A percentile compares a stretch with the other conserved stretches of the same genome.
Evolutionary conservation across 2,113 vertebrate genomes (phyloP).

Genomic region (Peromyscus californicus): DNA sequence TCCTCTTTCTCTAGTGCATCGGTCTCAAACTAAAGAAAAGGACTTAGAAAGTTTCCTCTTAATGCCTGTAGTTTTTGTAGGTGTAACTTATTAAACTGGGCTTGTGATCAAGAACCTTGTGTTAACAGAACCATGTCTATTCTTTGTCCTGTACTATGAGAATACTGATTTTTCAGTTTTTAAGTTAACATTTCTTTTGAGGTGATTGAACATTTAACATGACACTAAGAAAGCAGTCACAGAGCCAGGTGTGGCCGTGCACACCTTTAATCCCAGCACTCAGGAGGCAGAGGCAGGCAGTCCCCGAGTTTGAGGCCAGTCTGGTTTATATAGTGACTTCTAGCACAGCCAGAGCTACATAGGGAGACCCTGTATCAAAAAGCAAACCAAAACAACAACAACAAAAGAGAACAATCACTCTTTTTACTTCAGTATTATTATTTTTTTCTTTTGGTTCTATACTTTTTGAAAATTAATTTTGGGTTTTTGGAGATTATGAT

Average conservation of each 20-base stretch:
- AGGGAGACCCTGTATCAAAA: neutral
- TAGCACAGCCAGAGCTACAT: neutral
- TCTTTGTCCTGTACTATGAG: neutral
- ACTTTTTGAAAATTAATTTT: neutral
- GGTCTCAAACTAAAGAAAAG: slow-evolving; percentile 3
- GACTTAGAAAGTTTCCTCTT: neutral
- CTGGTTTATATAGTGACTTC: neutral
- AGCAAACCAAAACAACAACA: neutral
- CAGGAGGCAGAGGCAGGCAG: neutral
- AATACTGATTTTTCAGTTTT: slow-evolving; percentile 32
- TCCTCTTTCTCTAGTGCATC: neutral
- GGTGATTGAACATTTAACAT: neutral
- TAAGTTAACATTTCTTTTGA: neutral
- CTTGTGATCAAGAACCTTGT: neutral
- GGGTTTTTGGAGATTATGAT: neutral
- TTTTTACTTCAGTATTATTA: neutral
- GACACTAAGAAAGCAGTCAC: neutral
- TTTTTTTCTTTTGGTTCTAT: neutral
- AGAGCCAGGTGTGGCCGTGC: neutral
- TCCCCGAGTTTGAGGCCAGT: neutral
- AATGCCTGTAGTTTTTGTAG: neutral
- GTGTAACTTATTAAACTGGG: neutral
- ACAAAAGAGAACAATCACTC: neutral
- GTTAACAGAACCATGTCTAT: neutral
- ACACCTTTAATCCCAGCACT: neutral